A percentile compares a stretch with the other conserved stretches of the same genome.
phyloP scores from a whole-genome alignment of 1,140 invertebrate genomes.

The Bombyx mandarina region DNA sequence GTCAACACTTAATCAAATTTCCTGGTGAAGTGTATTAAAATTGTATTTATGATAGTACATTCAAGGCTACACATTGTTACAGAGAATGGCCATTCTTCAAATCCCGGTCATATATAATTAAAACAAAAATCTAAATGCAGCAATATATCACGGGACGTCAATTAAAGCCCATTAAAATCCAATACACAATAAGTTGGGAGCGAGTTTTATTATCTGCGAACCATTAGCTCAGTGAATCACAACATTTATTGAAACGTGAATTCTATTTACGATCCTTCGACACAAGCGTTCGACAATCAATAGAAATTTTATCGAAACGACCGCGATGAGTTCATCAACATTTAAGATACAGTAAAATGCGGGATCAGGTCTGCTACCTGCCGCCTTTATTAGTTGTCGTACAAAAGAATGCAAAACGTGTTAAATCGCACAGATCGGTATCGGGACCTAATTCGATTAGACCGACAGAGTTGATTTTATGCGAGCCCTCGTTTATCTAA shows the following conservation, averaged over 20 bases:
- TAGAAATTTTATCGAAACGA: slow-evolving; percentile 33
- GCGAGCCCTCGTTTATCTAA: slow-evolving; percentile 56
- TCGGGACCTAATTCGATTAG: slow-evolving; percentile 66
- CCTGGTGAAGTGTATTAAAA: no score
- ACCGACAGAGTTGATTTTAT: slow-evolving; percentile 63
- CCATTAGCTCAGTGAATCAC: slow-evolving; percentile 16
- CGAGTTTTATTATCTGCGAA: slow-evolving; percentile 10
- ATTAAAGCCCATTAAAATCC: slow-evolving; percentile 6
- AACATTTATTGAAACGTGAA: slow-evolving; percentile 18
- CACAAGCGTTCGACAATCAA: slow-evolving; percentile 33
- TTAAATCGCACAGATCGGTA: slow-evolving; percentile 61
- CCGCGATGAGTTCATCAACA: slow-evolving; percentile 57
- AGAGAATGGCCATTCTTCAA: no score
- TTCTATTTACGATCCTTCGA: slow-evolving; percentile 31
- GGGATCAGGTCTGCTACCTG: slow-evolving; percentile 50
- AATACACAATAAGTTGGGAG: slow-evolving; percentile 3
- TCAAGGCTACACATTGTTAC: no score
- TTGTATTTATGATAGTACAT: no score
- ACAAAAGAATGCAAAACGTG: slow-evolving; percentile 67
- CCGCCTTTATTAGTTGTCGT: slow-evolving; percentile 52
- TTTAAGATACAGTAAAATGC: slow-evolving; percentile 44
- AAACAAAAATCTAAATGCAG: no score
- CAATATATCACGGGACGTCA: slow-evolving; percentile 3
- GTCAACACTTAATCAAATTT: no score
- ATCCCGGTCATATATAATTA: no score